Evolutionary conservation across 2,888 invertebrate species (phyloP).

Genomic region (Leptothorax acervorum): DNA sequence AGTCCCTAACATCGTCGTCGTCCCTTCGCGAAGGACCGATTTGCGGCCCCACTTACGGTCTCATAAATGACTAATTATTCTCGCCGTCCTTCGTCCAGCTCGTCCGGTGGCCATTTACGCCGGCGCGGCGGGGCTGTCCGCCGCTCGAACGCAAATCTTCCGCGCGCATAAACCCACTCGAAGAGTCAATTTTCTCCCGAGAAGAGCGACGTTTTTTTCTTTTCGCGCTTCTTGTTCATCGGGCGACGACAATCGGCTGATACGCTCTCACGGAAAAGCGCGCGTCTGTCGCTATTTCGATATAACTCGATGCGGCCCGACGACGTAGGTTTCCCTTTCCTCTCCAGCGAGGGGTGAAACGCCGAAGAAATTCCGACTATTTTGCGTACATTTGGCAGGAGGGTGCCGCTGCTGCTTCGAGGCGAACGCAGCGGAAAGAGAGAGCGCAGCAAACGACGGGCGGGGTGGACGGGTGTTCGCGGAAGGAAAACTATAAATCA

Average conservation of each 20-base stretch:
- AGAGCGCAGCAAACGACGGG: slow-evolving; percentile 54
- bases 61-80: slow-evolving; percentile 84
- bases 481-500: slow-evolving; percentile 79
- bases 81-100: slow-evolving; percentile 66
- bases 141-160: slow-evolving; percentile 34
- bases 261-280: slow-evolving; percentile 28
- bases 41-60: slow-evolving; percentile 83
- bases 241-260: slow-evolving; percentile 7
- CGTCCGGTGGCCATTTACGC: slow-evolving; percentile 36
- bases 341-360: slow-evolving; percentile 48
- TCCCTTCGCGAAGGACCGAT: slow-evolving; percentile 79
- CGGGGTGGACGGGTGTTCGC: slow-evolving; percentile 69
- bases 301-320: slow-evolving; percentile 31
- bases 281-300: slow-evolving; percentile 32
- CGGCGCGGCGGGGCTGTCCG: background rate
- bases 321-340: slow-evolving; percentile 12
- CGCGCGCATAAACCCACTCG: background rate
- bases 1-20: slow-evolving; percentile 70
- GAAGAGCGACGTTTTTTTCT: background rate
- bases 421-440: slow-evolving; percentile 55
- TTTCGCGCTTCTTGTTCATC: background rate
- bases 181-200: slow-evolving; percentile 5
- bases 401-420: slow-evolving; percentile 61
- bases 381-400: slow-evolving; percentile 80
- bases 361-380: slow-evolving; percentile 75